phyloP scores from a whole-genome alignment of 2,888 invertebrate genomes.

The Thera britannica region DNA sequence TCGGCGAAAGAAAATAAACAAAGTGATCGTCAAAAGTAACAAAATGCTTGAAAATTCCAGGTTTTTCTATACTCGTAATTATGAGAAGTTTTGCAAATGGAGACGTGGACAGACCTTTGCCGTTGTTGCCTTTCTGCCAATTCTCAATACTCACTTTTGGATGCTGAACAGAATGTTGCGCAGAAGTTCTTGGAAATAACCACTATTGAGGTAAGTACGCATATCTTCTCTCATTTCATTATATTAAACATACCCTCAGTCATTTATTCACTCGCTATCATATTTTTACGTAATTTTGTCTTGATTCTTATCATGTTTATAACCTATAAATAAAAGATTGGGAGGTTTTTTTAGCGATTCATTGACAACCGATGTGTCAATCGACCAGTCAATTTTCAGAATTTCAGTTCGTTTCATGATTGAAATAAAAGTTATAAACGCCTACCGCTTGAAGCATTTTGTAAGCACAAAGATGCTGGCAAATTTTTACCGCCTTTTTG shows the following conservation, averaged over 20 bases:
- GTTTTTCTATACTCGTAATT: conserved; percentile 60
- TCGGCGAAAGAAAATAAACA: conserved; percentile 19
- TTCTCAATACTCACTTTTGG: conserved; percentile 72
- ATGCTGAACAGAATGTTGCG: conserved; percentile 62
- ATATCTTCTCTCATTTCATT: conserved; percentile 4
- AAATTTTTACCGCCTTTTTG: neutral
- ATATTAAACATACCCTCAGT: neutral
- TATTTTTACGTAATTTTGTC: neutral
- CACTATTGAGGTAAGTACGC: conserved; percentile 64
- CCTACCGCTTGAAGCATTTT: neutral
- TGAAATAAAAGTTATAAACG: too few species aligned
- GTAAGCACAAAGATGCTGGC: neutral
- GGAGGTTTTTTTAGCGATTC: neutral
- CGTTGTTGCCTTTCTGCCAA: conserved; percentile 77
- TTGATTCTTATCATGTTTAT: neutral
- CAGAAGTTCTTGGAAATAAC: conserved; percentile 75
- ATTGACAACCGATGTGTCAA: neutral
- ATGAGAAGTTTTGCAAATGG: conserved; percentile 71
- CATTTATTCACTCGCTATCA: neutral
- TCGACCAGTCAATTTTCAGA: neutral
- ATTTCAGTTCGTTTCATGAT: neutral
- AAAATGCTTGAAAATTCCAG: conserved; percentile 67
- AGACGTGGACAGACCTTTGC: conserved; percentile 76
- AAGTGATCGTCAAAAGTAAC: conserved; percentile 56
- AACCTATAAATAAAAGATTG: neutral